Base-by-base conservation (phyloP, 1,140 invertebrate genomes). In the Saccostrea cuccullata region DNA sequence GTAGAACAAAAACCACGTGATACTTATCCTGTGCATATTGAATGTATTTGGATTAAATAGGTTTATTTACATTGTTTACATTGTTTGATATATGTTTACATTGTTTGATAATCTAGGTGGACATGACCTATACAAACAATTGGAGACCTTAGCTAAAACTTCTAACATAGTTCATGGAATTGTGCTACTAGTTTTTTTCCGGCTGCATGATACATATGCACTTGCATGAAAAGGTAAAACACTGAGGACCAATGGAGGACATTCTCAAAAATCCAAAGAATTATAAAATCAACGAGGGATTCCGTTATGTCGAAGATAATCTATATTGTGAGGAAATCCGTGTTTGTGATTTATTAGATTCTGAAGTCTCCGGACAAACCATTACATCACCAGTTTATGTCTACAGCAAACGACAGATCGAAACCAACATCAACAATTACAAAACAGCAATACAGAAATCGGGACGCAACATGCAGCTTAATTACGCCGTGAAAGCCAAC, bases 401-500 rank as follows among this genome's bases (percentile, higher is more conserved):
- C 15, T 95, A 94, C 92, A 95, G 94, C 88, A 88, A 91, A 47
- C 60, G 82, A n/a, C 90, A 92, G 86, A 87, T 95, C 0, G 64
- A 88, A 82, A 17, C 89, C 0, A 95, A 95, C 82, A 88, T 94
- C 1, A 12, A 70, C 15, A 73, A 87, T n/a, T 95, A 95, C 86
- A 73, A 89, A n/a, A n/a, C 91, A 0, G 92, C 92, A n/a, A 83
- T 95, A n/a, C n/a, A 86, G 17, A 86, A 90, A 26, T 89, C 88
- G n/a, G 60, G 86, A 5, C 82, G 94, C 6, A 93, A 92, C 87
- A 95, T 93, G 82, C 91, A 86, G 13, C 86, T 95, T 30, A 93
- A 93, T 88, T 95, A 93, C 83, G 92, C 95, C 0, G 85, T 95
- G 60, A 95, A 95, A 87, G 92, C 92, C 40, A 95, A 95, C 89